Base-by-base conservation (phyloP, 1,140 invertebrate species). In the Amyelois transitella region DNA sequence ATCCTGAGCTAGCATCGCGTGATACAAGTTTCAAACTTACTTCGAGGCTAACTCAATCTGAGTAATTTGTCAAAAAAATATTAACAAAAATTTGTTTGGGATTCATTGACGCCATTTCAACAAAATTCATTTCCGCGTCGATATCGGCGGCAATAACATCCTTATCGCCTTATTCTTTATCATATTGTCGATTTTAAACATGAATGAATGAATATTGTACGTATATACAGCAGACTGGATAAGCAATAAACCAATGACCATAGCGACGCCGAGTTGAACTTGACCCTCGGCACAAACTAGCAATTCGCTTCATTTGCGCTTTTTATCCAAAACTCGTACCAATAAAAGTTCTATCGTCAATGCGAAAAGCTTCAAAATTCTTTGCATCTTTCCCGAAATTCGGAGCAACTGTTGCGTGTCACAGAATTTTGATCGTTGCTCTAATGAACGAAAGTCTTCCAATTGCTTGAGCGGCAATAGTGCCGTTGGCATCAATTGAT, bases 201-300 rank as follows among this genome's bases (percentile, higher is more conserved):
- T 10, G 25, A 32, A 32, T 38, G 32, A 38, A 38, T 38, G 32
- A 38, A 38, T 14, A 38, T 6, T 38, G 32, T 14, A 38, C 12
- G n/a, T n/a, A n/a, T n/a, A n/a, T n/a, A n/a, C 12, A 14, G 5
- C 12, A 32, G 10, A 6, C 4, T 2, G 17, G 32, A 38, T 14
- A 14, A 5, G 58, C 60, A 54, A 54, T 66, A 66, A 71, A 69
- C 56, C 58, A 72, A 75, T 76, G 71, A 64, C 58, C 49, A 25
- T 18, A 2, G 51, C 57, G 66, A 58, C 51, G 43, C 51, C 63
- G 62, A 28, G 2, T 1, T 38, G 32, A 75, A 78, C 64, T 76
- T 76, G 71, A 76, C 69, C 74, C 55, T 60, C 68, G 32, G 47
- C 55, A 61, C 56, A 55, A 63, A 58, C 55, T 58, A 59, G 51